Evolutionary conservation across 2,113 vertebrate genomes (phyloP), one percentile per base, ranked within the genome.

Genomic region (Apodemus speciosus): DNA sequence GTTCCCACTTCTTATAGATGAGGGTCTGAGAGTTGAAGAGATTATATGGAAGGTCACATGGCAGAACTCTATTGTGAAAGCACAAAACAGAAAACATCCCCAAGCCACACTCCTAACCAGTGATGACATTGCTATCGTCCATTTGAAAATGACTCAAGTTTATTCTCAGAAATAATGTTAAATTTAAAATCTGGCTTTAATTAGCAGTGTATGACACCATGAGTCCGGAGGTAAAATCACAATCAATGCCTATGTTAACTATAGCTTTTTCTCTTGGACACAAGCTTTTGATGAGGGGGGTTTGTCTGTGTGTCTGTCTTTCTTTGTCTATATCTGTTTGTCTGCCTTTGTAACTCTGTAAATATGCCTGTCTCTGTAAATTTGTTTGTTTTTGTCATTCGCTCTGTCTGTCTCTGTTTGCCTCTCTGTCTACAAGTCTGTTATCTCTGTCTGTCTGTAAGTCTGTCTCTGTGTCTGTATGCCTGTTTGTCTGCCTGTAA

Each of bases 61-160:
- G 20, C 56, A 58, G 10, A 88, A 23, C 32, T 81, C 14, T 43
- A 46, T 60, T 81, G 60, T 0, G 27, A 80, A 80, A 81, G 38
- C 56, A n/a, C 35, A 40, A 15, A 13, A 77, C 56, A n/a, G 38
- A 35, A 20, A 13, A 77, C 62, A 32, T 10, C 18, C 60, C 51
- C 15, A 18, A 91, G 40, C 80, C 79, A 43, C 14, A 4, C n/a
- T 92, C 88, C 49, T 80, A 69, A 58, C 15, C n/a, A 71, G 77
- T 35, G 75, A 23, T 38, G 56, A 38, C 38, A 7, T 46, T 94
- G n/a, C n/a, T 91, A 62, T 18, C 10, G 6, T 91, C 15, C 73
- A 80, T 73, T 58, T 71, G 91, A 60, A 95, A 95, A 64, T 35
- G 38, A 40, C 85, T 84, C 35, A 38, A 58, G 18, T 79, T 84